A percentile compares a stretch with the other conserved stretches of the same genome.
Conservation (phyloP, 2,888 invertebrate genomes). For the Macrosoma leucophasiata region DNA sequence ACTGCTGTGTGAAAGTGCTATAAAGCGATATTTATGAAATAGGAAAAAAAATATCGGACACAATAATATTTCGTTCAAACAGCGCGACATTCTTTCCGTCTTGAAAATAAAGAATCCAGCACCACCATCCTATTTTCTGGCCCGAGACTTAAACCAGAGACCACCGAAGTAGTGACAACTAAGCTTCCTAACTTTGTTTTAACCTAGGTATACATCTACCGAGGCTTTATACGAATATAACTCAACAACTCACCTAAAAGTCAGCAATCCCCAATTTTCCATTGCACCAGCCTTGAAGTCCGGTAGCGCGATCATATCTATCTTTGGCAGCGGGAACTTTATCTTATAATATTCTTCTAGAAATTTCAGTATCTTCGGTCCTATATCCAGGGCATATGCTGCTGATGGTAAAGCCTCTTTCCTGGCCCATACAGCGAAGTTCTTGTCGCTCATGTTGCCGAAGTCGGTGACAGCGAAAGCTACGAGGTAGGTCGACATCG, state of each 20-base stretch:
- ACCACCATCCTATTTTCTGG: too few relatives aligned
- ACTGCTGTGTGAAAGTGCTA: too few relatives aligned
- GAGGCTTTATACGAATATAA: slow-evolving; percentile 4
- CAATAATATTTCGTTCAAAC: too few relatives aligned
- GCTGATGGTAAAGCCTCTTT: slow-evolving; percentile 82
- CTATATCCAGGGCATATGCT: slow-evolving; percentile 84
- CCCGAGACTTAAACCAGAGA: too few relatives aligned
- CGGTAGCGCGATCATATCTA: slow-evolving; percentile 95
- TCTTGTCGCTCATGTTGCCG: slow-evolving; percentile 70
- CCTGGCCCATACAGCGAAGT: slow-evolving; percentile 83
- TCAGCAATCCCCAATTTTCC: slow-evolving; percentile 91
- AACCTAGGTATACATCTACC: too few relatives aligned
- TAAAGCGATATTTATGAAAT: too few relatives aligned
- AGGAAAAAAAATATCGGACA: too few relatives aligned
- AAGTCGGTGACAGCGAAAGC: slow-evolving; percentile 91
- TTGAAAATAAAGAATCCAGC: too few relatives aligned
- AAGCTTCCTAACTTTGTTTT: too few relatives aligned
- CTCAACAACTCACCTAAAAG: slow-evolving; percentile 76
- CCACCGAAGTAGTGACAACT: too few relatives aligned
- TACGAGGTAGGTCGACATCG: slow-evolving; percentile 93
- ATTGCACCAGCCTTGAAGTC: slow-evolving; percentile 93
- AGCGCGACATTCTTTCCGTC: too few relatives aligned
- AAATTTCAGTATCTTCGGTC: slow-evolving; percentile 81
- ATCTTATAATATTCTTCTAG: slow-evolving; percentile 85
- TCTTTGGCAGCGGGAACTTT: slow-evolving; percentile 85